phyloP scores from a whole-genome alignment of 1,140 invertebrate genomes.

The Panagrolaimus sp. region DNA sequence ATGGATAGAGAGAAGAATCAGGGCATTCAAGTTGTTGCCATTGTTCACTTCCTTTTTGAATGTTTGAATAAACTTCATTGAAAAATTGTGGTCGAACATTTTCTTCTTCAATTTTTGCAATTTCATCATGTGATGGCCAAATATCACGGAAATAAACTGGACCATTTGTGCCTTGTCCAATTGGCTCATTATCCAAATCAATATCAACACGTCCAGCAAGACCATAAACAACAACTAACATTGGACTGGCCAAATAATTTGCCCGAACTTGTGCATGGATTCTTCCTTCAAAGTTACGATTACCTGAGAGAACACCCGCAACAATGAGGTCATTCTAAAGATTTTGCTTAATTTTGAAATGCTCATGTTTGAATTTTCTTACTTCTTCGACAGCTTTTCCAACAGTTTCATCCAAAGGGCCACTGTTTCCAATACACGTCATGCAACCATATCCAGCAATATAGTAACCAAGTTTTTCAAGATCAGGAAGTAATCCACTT shows the following conservation, averaged over 20 bases:
- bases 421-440: constrained; percentile 97
- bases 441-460: constrained; percentile 94
- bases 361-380: constrained; percentile 23
- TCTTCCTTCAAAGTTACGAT: constrained; percentile 92
- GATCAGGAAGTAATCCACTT: constrained; percentile 76
- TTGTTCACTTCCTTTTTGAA: constrained; percentile 69
- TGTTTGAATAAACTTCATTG: constrained; percentile 78
- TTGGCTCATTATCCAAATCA: constrained; percentile 81
- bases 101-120: constrained; percentile 74
- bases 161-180: constrained; percentile 65
- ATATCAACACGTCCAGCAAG: constrained; percentile 86
- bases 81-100: constrained; percentile 96
- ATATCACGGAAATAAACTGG: constrained; percentile 79
- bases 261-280: constrained; percentile 91
- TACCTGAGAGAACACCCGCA: constrained; percentile 87
- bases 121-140: constrained; percentile 85
- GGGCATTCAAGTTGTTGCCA: constrained; percentile 80
- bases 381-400: constrained; percentile 87
- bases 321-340: constrained; percentile 79
- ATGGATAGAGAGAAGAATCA: constrained; percentile 77
- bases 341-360: background rate
- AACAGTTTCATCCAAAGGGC: constrained; percentile 82
- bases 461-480: constrained; percentile 83
- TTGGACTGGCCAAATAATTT: constrained; percentile 89
- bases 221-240: constrained; percentile 91